These are phyloP conservation scores for Acanthosepion pharaonis DNA, from an alignment of 2,888 invertebrate genomes.

Conservation along the genomic window DNA sequence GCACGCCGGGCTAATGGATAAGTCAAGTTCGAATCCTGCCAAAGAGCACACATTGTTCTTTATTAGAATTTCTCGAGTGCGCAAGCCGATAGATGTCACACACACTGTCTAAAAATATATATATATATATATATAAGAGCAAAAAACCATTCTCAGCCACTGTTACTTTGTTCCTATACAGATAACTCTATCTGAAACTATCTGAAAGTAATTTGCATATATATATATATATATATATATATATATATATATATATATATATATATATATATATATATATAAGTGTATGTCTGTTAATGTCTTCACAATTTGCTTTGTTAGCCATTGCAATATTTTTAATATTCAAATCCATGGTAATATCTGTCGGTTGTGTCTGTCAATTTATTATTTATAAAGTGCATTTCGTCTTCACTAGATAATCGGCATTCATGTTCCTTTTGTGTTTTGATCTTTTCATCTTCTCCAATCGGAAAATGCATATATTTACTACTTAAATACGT, in stretches of 20 bases:
- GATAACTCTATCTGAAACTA: no score
- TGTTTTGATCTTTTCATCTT: neutral
- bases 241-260: neutral
- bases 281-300: neutral
- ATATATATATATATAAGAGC: neutral
- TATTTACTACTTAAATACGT: neutral
- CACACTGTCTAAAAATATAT: no score
- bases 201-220: no score
- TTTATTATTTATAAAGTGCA: neutral
- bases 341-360: neutral
- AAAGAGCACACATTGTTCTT: no score
- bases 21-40: no score
- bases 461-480: neutral
- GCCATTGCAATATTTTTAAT: neutral
- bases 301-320: neutral
- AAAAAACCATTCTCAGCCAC: no score
- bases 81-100: no score
- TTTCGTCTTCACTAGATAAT: constrained; percentile 33
- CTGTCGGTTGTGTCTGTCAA: neutral
- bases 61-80: no score
- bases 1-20: no score
- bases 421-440: neutral
- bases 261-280: neutral
- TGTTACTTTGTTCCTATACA: no score
- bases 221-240: neutral